Base-by-base conservation (phyloP, 2,797 vertebrate species). In the Acipenser ruthenus region DNA sequence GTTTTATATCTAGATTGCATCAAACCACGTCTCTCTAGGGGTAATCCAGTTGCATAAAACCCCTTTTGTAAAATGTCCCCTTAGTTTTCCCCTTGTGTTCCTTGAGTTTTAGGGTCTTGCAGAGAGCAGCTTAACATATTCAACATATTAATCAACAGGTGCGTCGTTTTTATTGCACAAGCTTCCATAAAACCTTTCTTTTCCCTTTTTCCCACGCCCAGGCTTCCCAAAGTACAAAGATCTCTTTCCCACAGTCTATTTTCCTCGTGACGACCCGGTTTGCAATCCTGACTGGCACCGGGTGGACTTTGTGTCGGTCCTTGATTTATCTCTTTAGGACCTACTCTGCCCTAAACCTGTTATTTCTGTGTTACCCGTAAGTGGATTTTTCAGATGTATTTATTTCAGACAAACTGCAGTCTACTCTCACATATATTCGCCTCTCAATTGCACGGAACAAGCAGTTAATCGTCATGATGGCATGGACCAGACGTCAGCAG, bases 361-460 rank as follows among this genome's bases (percentile, higher is more conserved):
- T 99, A 65, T 99, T 99, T 83, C 92, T 99, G 63, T 99, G 96
- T 82, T 99, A 99, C 79, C 97, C 97, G 97, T 99, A 76, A 96
- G 95, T 95, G 76, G 69, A 67, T 56, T 55, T 55, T 55, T 55
- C 9, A 55, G 9, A 10, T 10, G n/a, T 55, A 7, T 55, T 55
- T 55, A 9, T 55, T 55, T 55, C 52, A 55, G 5, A 37, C 23
- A 37, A 37, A 37, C 23, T 37, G 23, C 23, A 37, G 23, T 37
- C 23, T 37, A 37, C 23, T 1, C 23, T 37, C 23, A 37, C 23
- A 37, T 3, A 37, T 37, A 37, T 37, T 37, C 23, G 23, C 23
- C 23, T 37, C 23, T 37, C 23, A 37, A 4, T 2, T 37, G 23
- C 4, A 0, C 23, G 23, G 23, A 37, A 37, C 23, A 37, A 37